A percentile compares a stretch with the other conserved stretches of the same genome.
Evolutionary conservation across 1,140 invertebrate species (phyloP).

Genomic region (Lordiphosa clarofinis): DNA sequence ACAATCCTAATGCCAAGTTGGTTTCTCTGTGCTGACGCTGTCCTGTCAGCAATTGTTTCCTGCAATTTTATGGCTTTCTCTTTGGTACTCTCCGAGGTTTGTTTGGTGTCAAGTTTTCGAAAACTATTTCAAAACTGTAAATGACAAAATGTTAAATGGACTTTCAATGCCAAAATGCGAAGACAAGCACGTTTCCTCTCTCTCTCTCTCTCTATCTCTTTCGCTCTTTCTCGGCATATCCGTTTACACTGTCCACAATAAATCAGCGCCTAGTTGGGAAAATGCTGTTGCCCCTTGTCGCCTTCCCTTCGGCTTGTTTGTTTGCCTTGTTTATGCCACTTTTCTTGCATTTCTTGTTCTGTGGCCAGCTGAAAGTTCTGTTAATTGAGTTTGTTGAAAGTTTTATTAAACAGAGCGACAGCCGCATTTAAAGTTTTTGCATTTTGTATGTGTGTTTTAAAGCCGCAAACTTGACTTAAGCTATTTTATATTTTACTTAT

Average conservation of each 20-base stretch:
- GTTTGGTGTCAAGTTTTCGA: constrained; percentile 74
- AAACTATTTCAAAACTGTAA: constrained; percentile 79
- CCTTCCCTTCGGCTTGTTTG: constrained; percentile 43
- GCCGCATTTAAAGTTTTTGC: constrained; percentile 45
- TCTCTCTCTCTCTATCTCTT: background rate
- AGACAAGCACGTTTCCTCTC: constrained; percentile 20
- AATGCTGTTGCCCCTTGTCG: constrained; percentile 26
- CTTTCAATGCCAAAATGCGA: constrained; percentile 71
- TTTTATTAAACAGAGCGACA: constrained; percentile 76
- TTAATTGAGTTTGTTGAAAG: constrained; percentile 78
- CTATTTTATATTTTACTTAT: constrained; percentile 8
- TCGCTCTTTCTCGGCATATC: constrained; percentile 44
- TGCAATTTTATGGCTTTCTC: constrained; percentile 60
- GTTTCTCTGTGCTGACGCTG: constrained; percentile 15
- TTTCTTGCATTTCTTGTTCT: constrained; percentile 72
- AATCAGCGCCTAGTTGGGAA: constrained; percentile 66
- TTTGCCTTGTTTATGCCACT: constrained; percentile 76
- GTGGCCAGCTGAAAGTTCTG: constrained; percentile 69
- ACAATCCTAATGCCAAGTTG: constrained; percentile 68
- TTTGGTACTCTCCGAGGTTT: constrained; percentile 36
- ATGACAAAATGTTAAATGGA: constrained; percentile 79
- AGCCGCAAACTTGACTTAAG: constrained; percentile 50
- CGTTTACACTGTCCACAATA: constrained; percentile 72
- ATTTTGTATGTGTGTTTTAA: constrained; percentile 41
- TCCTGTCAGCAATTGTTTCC: constrained; percentile 68